Evolutionary conservation across 2,797 vertebrate species (phyloP).

Genomic region (Zenarchopterus dispar): DNA sequence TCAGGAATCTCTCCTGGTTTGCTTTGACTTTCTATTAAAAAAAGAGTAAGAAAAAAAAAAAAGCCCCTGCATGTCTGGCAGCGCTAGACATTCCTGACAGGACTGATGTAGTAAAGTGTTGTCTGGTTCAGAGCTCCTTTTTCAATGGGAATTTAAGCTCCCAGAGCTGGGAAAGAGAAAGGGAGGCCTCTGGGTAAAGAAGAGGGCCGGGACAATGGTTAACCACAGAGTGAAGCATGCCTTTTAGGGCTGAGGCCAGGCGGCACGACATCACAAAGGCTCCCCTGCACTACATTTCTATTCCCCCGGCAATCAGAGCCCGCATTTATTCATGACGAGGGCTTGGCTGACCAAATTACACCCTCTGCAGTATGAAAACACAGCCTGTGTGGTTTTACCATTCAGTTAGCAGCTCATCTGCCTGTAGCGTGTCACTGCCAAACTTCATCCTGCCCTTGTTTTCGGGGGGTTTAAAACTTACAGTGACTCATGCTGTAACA

Average conservation of each 20-base stretch:
- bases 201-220: conserved; percentile 75
- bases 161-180: conserved; percentile 31
- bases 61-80: conserved; percentile 27
- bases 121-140: conserved; percentile 33
- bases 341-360: conserved; percentile 63
- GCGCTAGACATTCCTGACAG: conserved; percentile 34
- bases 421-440: conserved; percentile 23
- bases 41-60: conserved; percentile 13
- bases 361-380: conserved; percentile 50
- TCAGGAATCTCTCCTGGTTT: conserved; percentile 50
- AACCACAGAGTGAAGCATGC: conserved; percentile 73
- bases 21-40: conserved; percentile 28
- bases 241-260: conserved; percentile 56
- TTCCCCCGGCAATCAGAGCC: conserved; percentile 45
- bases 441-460: conserved; percentile 18
- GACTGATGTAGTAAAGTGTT: conserved; percentile 31
- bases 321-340: conserved; percentile 45
- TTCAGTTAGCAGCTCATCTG: conserved; percentile 52
- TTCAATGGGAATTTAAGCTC: conserved; percentile 42
- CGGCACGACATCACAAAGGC: conserved; percentile 70
- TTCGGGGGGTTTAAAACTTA: conserved; percentile 12
- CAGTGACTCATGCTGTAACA: conserved; percentile 27
- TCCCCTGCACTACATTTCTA: conserved; percentile 50
- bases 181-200: conserved; percentile 62
- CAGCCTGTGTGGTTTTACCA: conserved; percentile 50